Conservation (phyloP, 2,113 vertebrate species). For the Orthonyx spaldingii region DNA sequence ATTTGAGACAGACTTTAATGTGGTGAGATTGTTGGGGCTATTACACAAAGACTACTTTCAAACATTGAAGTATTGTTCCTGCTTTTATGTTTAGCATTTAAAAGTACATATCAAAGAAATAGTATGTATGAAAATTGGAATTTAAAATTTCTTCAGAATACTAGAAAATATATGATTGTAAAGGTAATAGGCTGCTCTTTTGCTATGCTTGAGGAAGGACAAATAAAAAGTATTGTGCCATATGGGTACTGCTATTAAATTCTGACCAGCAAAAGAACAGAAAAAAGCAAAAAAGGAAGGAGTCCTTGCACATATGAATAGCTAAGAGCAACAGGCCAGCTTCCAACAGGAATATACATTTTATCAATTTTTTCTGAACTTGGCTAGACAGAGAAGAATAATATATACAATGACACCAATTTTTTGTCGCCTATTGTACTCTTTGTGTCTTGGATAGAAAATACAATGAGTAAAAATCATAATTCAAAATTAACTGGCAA, state of each 20-base stretch:
- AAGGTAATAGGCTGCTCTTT: not conserved
- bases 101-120: not conserved
- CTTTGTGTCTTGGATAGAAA: not conserved
- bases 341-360: not conserved
- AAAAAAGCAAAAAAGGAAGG: accelerated
- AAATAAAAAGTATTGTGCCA: not conserved
- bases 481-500: not conserved
- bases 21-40: not conserved
- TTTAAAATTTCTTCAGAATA: not conserved
- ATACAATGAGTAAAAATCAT: not conserved
- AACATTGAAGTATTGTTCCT: not conserved
- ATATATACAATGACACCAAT: not conserved
- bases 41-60: not conserved
- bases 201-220: not conserved
- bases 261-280: not conserved
- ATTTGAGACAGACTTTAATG: not conserved
- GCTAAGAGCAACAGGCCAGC: accelerated
- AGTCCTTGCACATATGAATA: not conserved
- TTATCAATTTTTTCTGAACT: not conserved
- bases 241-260: not conserved
- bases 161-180: not conserved
- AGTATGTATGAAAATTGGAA: not conserved
- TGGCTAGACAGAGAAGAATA: not conserved
- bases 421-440: not conserved
- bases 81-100: not conserved